Evolutionary conservation across 2,888 invertebrate species (phyloP), one percentile per base, ranked within the genome.

Genomic region (Xylocampa areola): DNA sequence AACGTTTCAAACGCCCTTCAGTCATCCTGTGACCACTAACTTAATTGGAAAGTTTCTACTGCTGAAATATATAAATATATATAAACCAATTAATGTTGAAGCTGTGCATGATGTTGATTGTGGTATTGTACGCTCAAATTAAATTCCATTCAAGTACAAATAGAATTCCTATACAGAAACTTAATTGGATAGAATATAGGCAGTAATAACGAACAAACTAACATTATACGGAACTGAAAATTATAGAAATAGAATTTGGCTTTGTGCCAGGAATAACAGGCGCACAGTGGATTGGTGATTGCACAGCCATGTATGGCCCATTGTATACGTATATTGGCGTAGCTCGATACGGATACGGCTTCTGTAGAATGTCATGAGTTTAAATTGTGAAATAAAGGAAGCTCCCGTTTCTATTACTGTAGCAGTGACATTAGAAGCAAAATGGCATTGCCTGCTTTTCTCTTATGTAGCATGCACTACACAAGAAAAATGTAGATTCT

Each of bases 231-330:
- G 54, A 73, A 55, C 65, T 73, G 65, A 40, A 60, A 68, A 76
- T 68, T 57, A 63, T 59, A 57, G 55, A 69, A 71, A 75, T 74
- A 69, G 75, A 72, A 69, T 61, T 69, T 77, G 77, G 76, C 59
- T 13, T 29, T 21, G 4, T 2, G 68, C 77, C 77, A 76, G 44
- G n/a, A 57, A 72, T 53, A 69, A 67, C 72, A 59, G 37, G 27
- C 62, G 48, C 37, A 30, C 30, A 32, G 47, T 7, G 52, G 30
- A 72, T 55, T 55, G 68, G 68, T 57, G 62, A 68, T 72, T 68
- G 68, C 17, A 44, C 35, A 8, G 51, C 40, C 43, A 54, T 52
- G 19, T 68, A 49, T 52, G 37, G 41, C 23, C 33, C 16, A 45
- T 36, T 44, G 35, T 65, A 32, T 49, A 47, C 23, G 64, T 44